These are phyloP conservation scores for Lochmaea capreae DNA, from an alignment of 2,888 invertebrate genomes.

Conservation along the genomic window DNA sequence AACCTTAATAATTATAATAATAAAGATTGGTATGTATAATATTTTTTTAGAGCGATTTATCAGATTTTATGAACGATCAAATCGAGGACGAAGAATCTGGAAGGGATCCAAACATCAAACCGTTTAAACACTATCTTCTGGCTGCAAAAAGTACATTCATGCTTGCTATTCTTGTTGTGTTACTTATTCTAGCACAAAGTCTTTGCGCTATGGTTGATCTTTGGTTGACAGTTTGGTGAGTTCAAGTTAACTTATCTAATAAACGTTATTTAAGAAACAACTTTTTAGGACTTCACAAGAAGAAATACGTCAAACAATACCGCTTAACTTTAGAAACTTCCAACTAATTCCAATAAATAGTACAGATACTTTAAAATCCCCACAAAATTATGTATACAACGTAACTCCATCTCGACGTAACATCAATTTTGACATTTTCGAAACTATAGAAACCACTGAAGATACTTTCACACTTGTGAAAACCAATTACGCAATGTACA, in stretches of 20 bases:
- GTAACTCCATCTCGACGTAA: not conserved
- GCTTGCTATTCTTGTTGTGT: constrained; percentile 44
- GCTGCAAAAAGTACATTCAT: constrained; percentile 51
- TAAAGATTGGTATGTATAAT: not conserved
- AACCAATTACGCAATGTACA: constrained; percentile 51
- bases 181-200: constrained; percentile 55
- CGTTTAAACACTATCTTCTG: constrained; percentile 55
- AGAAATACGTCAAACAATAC: constrained; percentile 44
- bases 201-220: constrained; percentile 57
- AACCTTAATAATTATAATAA: not conserved
- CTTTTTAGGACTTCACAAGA: constrained; percentile 59
- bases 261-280: not conserved
- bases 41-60: constrained; percentile 6
- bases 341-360: not conserved
- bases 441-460: constrained; percentile 1
- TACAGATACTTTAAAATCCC: not conserved
- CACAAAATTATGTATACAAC: constrained; percentile 1
- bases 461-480: constrained; percentile 34
- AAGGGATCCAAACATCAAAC: constrained; percentile 41
- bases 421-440: constrained; percentile 20
- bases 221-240: constrained; percentile 60
- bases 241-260: constrained; percentile 1
- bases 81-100: constrained; percentile 46
- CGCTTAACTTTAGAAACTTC: not conserved
- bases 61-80: not conserved